A percentile compares a stretch with the other conserved stretches of the same genome.
These are phyloP conservation scores for Siderastrea radians DNA, from an alignment of 92 coral and sea anemone species.

Conservation along the genomic window DNA sequence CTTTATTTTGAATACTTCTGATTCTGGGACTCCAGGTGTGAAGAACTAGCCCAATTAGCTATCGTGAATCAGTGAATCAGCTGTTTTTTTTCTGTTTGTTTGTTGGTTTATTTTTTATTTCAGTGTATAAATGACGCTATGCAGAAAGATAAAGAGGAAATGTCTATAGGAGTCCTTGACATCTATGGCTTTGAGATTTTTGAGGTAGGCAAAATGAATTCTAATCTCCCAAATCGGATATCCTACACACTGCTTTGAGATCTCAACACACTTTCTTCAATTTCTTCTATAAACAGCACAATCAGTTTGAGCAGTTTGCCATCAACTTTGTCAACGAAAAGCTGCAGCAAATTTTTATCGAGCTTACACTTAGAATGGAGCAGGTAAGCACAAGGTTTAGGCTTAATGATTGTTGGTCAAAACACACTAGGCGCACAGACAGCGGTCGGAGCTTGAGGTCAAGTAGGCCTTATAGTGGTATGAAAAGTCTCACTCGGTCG, in stretches of 20 bases:
- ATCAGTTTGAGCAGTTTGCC: constrained; percentile 97
- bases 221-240: too few species aligned
- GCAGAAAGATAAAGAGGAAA: constrained; percentile 82
- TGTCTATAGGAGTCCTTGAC: constrained; percentile 93
- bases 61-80: too few species aligned
- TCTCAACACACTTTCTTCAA: neutral
- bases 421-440: too few species aligned
- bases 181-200: constrained; percentile 97
- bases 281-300: constrained; percentile 33
- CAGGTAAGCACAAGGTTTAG: constrained; percentile 60
- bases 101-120: neutral
- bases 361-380: constrained; percentile 88
- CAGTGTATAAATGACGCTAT: constrained; percentile 85
- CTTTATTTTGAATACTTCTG: too few species aligned
- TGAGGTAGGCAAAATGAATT: constrained; percentile 51
- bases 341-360: constrained; percentile 94
- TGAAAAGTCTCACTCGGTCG: too few species aligned
- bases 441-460: too few species aligned
- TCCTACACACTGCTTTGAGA: too few species aligned
- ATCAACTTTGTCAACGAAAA: constrained; percentile 96
- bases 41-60: too few species aligned
- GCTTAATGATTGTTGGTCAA: too few species aligned
- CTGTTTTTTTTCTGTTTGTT: too few species aligned
- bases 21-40: too few species aligned
- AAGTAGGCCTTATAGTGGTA: too few species aligned